Evolutionary conservation across 2,797 vertebrate species (phyloP), one percentile per base, ranked within the genome.

Genomic region (Premnoplex brunnescens): DNA sequence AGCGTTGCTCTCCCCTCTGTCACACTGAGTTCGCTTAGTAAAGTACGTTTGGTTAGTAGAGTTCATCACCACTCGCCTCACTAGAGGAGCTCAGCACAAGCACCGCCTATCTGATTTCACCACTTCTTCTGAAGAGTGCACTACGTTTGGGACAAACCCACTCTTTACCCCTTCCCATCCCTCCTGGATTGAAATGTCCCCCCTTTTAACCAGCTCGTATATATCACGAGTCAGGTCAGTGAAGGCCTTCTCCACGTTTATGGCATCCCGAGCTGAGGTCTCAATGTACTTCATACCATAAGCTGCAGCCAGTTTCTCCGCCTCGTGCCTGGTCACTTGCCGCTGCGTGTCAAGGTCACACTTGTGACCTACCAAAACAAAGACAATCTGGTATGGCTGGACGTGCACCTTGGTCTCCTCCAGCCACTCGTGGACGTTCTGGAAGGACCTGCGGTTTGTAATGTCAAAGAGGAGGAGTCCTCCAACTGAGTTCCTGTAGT

Each of bases 141-240:
- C 99, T 93, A 99, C 98, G 1, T 99, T 99, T 76, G 99, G 99
- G 81, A 99, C 99, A 66, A 99, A 99, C 55, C 99, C 99, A 7
- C 99, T 99, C 98, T 99, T 99, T 95, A 99, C 99, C 66, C 99
- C 99, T 97, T 99, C 99, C 99, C 99, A 99, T 85, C 99, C 99
- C 97, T 99, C 99, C 97, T 99, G 99, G 97, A 99, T 99, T 7
- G 98, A 98, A 96, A 99, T 99, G 39, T 99, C 99, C 12, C 99
- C 99, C 41, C 98, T 98, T 96, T 99, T 99, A 96, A 99, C 99
- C 97, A 99, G 97, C 97, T 99, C 99, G 14, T 99, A 99, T 97
- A 99, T 99, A 96, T 99, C 99, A 54, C 98, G 98, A 41, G 99
- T 99, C 97, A 99, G 98, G 96, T 99, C 99, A 9, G 99, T 99